Evolutionary conservation across 2,888 invertebrate genomes (phyloP).

Genomic region (Calameuta pallipes): DNA sequence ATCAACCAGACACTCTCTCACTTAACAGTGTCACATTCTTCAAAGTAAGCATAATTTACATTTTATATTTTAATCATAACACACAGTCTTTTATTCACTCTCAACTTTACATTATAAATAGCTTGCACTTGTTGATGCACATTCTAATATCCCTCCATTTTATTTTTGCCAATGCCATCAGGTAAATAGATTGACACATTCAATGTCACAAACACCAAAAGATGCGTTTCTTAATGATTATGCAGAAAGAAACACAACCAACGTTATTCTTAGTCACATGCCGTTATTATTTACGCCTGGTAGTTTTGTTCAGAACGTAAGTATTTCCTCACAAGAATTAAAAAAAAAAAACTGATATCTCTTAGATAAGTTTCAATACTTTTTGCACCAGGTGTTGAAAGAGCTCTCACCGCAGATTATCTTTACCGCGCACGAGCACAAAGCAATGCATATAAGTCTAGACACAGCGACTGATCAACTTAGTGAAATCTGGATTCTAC

Average conservation of each 20-base stretch:
- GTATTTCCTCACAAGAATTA: conserved; percentile 42
- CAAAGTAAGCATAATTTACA: conserved; percentile 68
- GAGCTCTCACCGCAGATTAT: conserved; percentile 77
- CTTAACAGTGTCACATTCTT: conserved; percentile 76
- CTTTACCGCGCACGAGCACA: conserved; percentile 78
- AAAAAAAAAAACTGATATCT: neutral
- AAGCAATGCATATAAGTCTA: conserved; percentile 70
- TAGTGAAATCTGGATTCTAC: conserved; percentile 56
- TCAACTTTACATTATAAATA: neutral
- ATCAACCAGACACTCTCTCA: conserved; percentile 74
- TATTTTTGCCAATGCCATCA: conserved; percentile 24
- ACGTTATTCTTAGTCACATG: conserved; percentile 80
- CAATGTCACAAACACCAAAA: conserved; percentile 70
- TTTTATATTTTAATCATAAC: neutral
- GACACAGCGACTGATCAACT: conserved; percentile 60
- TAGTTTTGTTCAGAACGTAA: conserved; percentile 69
- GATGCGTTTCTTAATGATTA: conserved; percentile 64
- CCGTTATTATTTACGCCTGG: conserved; percentile 72
- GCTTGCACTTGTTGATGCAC: neutral
- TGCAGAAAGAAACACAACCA: conserved; percentile 68
- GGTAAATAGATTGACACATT: conserved; percentile 75
- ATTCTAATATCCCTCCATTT: neutral
- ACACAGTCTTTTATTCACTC: neutral
- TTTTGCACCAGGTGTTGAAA: conserved; percentile 69
- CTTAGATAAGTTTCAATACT: neutral